Evolutionary conservation across 2,888 invertebrate species (phyloP).

Genomic region (Pheosia tremula): DNA sequence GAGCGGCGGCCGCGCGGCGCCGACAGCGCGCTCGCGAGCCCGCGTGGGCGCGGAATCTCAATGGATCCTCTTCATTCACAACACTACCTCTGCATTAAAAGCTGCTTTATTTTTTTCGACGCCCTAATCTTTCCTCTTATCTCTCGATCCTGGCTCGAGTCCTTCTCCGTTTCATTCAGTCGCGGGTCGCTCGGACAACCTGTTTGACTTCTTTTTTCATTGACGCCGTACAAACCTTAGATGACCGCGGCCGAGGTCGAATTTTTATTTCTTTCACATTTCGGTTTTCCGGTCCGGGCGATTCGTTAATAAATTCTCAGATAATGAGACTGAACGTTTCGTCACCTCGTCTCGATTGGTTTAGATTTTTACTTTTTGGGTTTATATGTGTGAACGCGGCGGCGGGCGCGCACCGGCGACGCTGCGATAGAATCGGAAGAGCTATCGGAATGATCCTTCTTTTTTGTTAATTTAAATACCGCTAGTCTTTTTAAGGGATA

Average conservation of each 20-base stretch:
- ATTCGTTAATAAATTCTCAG: constrained; percentile 85
- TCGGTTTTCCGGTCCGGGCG: constrained; percentile 82
- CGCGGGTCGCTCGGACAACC: constrained; percentile 76
- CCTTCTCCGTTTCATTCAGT: constrained; percentile 81
- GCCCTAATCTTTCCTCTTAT: constrained; percentile 82
- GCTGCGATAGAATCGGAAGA: constrained; percentile 72
- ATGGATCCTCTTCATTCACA: constrained; percentile 83
- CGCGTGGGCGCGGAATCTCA: constrained; percentile 80
- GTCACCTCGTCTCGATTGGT: constrained; percentile 84
- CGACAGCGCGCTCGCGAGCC: constrained; percentile 57
- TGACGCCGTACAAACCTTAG: constrained; percentile 81
- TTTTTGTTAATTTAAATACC: constrained; percentile 80
- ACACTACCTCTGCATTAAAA: constrained; percentile 80
- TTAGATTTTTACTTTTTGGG: constrained; percentile 75
- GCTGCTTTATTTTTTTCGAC: constrained; percentile 77
- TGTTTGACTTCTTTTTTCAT: constrained; percentile 83
- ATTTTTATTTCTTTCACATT: constrained; percentile 84
- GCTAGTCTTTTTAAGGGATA: constrained; percentile 69
- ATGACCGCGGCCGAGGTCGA: constrained; percentile 83
- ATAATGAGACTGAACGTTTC: constrained; percentile 85
- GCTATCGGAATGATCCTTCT: constrained; percentile 69
- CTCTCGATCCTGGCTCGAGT: constrained; percentile 77
- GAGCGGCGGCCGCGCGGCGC: constrained; percentile 49
- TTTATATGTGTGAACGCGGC: constrained; percentile 80
- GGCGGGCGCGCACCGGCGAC: constrained; percentile 67